Conservation (phyloP, 2,797 vertebrate genomes). For the Mormyrus hasselquistii region DNA sequence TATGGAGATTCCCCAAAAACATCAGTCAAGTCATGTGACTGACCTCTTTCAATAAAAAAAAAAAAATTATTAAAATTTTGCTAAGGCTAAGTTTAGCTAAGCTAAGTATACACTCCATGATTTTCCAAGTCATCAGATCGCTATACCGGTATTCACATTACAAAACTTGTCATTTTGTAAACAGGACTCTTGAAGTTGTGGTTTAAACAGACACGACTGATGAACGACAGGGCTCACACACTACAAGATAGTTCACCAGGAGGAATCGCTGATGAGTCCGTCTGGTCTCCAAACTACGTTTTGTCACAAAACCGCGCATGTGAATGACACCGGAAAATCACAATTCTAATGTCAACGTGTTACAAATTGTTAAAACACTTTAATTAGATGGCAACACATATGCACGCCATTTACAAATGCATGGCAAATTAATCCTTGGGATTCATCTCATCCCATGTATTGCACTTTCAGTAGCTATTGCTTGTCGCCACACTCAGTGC, state of each 20-base stretch:
- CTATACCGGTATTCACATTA: neutral
- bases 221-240: neutral
- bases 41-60: neutral
- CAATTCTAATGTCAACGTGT: neutral
- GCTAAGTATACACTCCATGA: neutral
- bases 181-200: neutral
- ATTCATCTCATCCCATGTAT: neutral
- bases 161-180: neutral
- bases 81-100: neutral
- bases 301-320: neutral
- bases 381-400: neutral
- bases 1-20: neutral
- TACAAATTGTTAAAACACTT: neutral
- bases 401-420: neutral
- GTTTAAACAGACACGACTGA: neutral
- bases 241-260: neutral
- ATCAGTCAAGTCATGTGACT: neutral
- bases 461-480: neutral
- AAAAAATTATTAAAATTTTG: neutral
- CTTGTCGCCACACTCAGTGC: neutral
- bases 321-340: neutral
- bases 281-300: neutral
- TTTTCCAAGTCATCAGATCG: neutral
- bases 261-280: neutral
- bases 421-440: neutral